phyloP scores from a whole-genome alignment of 2,113 vertebrate genomes.

The Neomonachus schauinslandi region DNA sequence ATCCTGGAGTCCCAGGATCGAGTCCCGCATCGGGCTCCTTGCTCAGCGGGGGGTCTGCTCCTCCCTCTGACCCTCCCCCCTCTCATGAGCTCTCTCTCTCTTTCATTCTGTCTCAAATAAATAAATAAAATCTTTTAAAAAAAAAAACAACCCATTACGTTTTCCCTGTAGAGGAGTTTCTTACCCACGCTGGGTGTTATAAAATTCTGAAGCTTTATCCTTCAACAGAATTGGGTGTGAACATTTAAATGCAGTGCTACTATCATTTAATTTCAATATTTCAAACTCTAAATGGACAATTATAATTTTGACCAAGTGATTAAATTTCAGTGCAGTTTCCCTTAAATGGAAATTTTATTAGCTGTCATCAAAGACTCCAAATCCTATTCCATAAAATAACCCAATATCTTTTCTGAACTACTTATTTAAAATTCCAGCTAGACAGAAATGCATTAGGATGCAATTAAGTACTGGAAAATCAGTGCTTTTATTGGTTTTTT shows the following conservation, averaged over 20 bases:
- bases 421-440: slow-evolving; percentile 59
- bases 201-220: slow-evolving; percentile 29
- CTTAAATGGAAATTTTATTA: slow-evolving; percentile 70
- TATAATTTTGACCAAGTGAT: slow-evolving; percentile 64
- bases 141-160: background rate
- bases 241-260: slow-evolving; percentile 33
- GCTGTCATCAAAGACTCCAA: slow-evolving; percentile 54
- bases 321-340: slow-evolving; percentile 65
- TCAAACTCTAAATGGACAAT: slow-evolving; percentile 55
- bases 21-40: too few relatives aligned
- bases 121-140: too few relatives aligned
- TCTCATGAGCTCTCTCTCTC: too few relatives aligned
- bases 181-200: background rate
- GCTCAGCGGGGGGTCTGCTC: too few relatives aligned
- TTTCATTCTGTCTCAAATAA: too few relatives aligned
- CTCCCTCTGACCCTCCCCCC: too few relatives aligned
- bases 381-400: slow-evolving; percentile 56
- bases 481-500: background rate
- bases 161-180: background rate
- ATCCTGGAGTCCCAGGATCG: too few relatives aligned
- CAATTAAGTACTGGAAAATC: slow-evolving; percentile 24
- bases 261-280: slow-evolving; percentile 63
- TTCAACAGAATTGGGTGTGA: slow-evolving; percentile 47
- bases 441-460: slow-evolving; percentile 43
- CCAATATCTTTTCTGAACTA: slow-evolving; percentile 50